Percentiles rank a stretch among this genome's conserved stretches.
Conservation (phyloP, 2,797 vertebrate genomes). For the Lepilemur septentrionalis region DNA sequence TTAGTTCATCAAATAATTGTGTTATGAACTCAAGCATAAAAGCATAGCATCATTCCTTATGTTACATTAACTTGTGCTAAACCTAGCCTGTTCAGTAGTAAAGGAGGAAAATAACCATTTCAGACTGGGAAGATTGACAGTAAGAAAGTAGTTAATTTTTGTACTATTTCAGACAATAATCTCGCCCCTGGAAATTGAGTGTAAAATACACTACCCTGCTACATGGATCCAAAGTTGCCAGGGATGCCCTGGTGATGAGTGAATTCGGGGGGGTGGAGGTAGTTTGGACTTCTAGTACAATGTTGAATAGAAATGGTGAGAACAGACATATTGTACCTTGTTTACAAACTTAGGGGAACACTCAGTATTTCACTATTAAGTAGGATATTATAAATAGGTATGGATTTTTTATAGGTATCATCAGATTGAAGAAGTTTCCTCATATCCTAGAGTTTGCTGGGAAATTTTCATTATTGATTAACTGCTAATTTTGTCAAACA, state of each 20-base stretch:
- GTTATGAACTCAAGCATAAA: not conserved
- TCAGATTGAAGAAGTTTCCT: not conserved
- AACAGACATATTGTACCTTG: not conserved
- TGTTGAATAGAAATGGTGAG: not conserved
- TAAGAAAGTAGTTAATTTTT: not conserved
- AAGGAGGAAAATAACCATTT: not conserved
- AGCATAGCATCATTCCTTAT: not conserved
- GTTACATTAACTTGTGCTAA: not conserved
- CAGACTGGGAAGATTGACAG: not conserved
- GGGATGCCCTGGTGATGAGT: not conserved
- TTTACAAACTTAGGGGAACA: not conserved
- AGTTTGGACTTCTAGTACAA: not conserved
- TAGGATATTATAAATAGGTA: not conserved
- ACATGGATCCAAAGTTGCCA: not conserved
- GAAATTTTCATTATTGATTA: not conserved
- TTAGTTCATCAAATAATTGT: conserved; percentile 27
- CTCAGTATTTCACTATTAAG: not conserved
- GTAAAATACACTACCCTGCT: not conserved
- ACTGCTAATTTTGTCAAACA: conserved; percentile 2
- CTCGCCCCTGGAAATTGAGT: not conserved
- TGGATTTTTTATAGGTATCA: not conserved
- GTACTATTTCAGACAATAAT: not conserved
- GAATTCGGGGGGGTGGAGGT: fast-evolving
- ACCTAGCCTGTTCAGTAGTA: not conserved
- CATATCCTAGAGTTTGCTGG: not conserved